Evolutionary conservation across 1,140 invertebrate genomes (phyloP).

Genomic region (Drosophila ogumai): DNA sequence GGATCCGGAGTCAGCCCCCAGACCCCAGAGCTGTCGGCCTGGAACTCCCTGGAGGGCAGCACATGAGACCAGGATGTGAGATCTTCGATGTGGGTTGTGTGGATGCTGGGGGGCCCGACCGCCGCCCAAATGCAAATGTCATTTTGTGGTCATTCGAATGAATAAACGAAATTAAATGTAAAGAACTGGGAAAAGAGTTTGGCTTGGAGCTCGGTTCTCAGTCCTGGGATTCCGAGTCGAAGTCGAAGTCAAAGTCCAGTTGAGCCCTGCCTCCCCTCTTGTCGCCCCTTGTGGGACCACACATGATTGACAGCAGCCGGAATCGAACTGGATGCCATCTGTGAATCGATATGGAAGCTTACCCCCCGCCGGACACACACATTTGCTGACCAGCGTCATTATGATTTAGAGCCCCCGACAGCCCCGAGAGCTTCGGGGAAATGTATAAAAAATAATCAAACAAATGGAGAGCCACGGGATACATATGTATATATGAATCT

Average conservation of each 20-base stretch:
- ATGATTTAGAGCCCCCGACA: conserved; percentile 9
- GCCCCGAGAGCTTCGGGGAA: background rate
- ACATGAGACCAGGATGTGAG: conserved; percentile 29
- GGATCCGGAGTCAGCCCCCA: background rate
- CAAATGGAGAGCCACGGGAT: conserved; percentile 14
- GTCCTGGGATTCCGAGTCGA: conserved; percentile 3
- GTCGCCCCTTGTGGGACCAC: conserved; percentile 32
- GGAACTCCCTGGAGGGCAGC: conserved; percentile 48
- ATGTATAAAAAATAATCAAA: conserved; percentile 16
- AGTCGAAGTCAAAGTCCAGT: conserved; percentile 6
- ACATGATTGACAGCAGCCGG: conserved; percentile 36
- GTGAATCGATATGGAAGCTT: conserved; percentile 32
- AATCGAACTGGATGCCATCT: conserved; percentile 46
- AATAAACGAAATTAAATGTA: conserved; percentile 84
- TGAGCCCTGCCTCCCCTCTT: background rate
- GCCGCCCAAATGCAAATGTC: conserved; percentile 79
- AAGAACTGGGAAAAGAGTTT: conserved; percentile 62
- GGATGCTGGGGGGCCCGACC: conserved; percentile 20
- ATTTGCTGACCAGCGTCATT: conserved; percentile 19
- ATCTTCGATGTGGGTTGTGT: background rate
- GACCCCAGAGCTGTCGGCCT: conserved; percentile 13
- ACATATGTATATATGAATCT: background rate
- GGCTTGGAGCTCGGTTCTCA: conserved; percentile 19
- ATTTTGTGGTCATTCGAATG: conserved; percentile 84
- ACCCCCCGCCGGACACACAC: background rate